These are phyloP conservation scores for Thaleichthys pacificus DNA, from an alignment of 2,797 vertebrate species.

Conservation along the genomic window DNA sequence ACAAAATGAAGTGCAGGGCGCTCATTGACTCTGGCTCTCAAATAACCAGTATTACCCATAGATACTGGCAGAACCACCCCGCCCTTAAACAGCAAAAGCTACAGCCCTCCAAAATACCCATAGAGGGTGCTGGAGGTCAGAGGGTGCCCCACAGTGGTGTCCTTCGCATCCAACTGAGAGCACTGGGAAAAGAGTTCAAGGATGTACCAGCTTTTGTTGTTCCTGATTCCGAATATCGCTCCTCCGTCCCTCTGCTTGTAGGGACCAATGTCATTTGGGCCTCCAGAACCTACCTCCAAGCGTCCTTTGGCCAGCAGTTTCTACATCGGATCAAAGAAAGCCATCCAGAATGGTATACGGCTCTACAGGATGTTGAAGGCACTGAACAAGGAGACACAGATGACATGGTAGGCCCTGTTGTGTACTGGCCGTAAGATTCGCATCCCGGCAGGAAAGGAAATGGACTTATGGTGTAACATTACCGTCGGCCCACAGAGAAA, in stretches of 20 bases:
- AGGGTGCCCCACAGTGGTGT: constrained; percentile 30
- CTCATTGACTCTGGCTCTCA: constrained; percentile 53
- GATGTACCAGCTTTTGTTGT: constrained; percentile 45
- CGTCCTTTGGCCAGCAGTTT: constrained; percentile 26
- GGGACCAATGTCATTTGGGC: constrained; percentile 36
- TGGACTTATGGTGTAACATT: constrained; percentile 20
- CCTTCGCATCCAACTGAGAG: constrained; percentile 14
- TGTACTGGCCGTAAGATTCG: constrained; percentile 3
- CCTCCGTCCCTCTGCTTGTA: constrained; percentile 35
- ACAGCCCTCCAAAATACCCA: constrained; percentile 29
- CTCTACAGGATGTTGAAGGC: not conserved
- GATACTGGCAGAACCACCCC: constrained; percentile 33
- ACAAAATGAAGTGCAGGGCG: constrained; percentile 36
- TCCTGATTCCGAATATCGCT: constrained; percentile 29
- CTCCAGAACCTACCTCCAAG: constrained; percentile 20
- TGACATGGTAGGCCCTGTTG: constrained; percentile 16
- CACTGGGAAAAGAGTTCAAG: constrained; percentile 22
- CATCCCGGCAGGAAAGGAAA: constrained; percentile 19
- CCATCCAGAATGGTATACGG: constrained; percentile 31
- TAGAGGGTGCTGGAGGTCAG: constrained; percentile 36
- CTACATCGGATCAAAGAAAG: constrained; percentile 12
- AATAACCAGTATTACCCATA: constrained; percentile 44
- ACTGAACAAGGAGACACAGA: not conserved
- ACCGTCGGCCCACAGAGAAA: constrained; percentile 7
- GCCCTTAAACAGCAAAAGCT: not conserved